These are phyloP conservation scores for Intellagama lesueurii DNA, from an alignment of 2,797 vertebrate species.

Conservation along the genomic window DNA sequence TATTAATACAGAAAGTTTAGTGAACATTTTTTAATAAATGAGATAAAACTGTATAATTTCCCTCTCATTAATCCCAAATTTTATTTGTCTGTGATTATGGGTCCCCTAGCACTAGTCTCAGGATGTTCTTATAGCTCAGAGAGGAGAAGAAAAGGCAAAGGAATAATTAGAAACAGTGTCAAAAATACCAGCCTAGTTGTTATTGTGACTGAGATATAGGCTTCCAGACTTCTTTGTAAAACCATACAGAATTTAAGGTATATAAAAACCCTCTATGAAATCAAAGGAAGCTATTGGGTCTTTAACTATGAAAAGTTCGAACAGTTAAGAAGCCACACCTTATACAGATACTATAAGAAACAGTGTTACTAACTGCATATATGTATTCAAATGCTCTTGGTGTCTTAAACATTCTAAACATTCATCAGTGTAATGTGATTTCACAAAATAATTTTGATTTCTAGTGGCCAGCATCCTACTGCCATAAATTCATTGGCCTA, in stretches of 20 bases:
- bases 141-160: slow-evolving; percentile 47
- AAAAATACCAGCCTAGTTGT: not conserved
- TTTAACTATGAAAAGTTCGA: not conserved
- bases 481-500: no score
- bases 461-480: no score
- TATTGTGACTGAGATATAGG: not conserved
- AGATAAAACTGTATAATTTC: slow-evolving; percentile 1
- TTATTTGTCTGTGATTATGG: no score
- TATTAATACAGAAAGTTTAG: not conserved
- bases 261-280: not conserved
- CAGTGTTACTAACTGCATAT: no score
- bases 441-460: no score
- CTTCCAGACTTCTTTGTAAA: not conserved
- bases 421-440: no score
- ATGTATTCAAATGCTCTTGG: no score
- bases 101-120: slow-evolving; percentile 45
- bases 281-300: not conserved
- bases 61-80: not conserved
- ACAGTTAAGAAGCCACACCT: not conserved
- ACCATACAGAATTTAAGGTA: not conserved
- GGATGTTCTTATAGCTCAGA: slow-evolving; percentile 59
- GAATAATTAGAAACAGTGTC: slow-evolving; percentile 19
- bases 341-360: no score
- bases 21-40: not conserved
- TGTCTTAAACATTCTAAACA: no score